Percentiles rank a stretch among this genome's conserved stretches.
phyloP scores from a whole-genome alignment of 2,797 vertebrate genomes.

The Ispidina lecontei region DNA sequence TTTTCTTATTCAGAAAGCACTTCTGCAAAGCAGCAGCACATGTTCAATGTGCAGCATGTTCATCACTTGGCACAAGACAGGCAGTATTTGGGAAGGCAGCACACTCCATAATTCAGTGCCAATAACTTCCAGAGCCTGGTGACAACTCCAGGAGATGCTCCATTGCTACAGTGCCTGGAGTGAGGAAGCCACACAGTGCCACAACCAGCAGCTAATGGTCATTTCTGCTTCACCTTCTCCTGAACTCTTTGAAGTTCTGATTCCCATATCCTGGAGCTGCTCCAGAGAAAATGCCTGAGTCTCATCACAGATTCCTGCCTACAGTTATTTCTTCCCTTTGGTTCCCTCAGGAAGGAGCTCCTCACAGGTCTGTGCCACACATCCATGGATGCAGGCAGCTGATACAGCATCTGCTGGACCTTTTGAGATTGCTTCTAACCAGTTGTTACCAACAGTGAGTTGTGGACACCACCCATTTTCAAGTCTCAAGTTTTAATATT shows the following conservation, averaged over 20 bases:
- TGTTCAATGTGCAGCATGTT: not conserved
- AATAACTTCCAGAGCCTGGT: not conserved
- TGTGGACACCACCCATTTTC: not conserved
- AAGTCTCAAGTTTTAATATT: not conserved
- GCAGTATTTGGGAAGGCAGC: slow-evolving; percentile 6
- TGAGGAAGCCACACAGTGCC: not conserved
- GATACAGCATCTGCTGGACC: not conserved
- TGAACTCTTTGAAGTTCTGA: not conserved
- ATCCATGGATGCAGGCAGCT: not conserved
- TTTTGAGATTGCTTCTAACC: not conserved
- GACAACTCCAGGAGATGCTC: slow-evolving; percentile 7
- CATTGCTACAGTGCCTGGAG: not conserved
- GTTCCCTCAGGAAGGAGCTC: not conserved
- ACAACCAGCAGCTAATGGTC: not conserved
- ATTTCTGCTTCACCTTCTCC: not conserved
- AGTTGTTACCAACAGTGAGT: not conserved
- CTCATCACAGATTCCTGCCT: not conserved
- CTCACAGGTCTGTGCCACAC: not conserved
- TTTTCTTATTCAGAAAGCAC: not conserved
- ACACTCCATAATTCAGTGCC: slow-evolving; percentile 46
- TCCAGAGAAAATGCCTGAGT: not conserved
- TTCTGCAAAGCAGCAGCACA: not conserved
- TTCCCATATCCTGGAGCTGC: not conserved
- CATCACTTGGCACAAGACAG: not conserved
- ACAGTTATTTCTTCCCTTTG: not conserved